These are phyloP conservation scores for Semotilus atromaculatus DNA, from an alignment of 2,797 vertebrate genomes.

Conservation along the genomic window DNA sequence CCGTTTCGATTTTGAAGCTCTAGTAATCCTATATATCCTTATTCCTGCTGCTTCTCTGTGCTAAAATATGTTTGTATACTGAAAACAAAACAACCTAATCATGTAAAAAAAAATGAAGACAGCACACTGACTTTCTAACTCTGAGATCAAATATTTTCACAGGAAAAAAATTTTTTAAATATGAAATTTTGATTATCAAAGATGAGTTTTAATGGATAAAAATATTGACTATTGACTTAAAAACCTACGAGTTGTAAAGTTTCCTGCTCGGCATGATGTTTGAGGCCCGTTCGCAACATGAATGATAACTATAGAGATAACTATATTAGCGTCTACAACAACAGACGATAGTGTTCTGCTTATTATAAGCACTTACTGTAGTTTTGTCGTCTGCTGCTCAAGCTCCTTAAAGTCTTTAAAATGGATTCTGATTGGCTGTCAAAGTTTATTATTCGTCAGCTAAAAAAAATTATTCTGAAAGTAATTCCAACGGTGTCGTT, in stretches of 20 bases:
- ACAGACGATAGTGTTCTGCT: not conserved
- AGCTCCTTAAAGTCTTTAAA: not conserved
- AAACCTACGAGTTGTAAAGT: not conserved
- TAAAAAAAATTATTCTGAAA: not conserved
- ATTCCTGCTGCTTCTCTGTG: slow-evolving; percentile 1
- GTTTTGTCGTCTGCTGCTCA: not conserved
- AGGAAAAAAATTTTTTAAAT: not conserved
- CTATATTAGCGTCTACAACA: not conserved
- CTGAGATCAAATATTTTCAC: not conserved
- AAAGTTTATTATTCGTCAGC: not conserved
- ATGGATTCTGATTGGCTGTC: not conserved
- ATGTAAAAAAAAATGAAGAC: too few species aligned
- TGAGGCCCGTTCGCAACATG: not conserved
- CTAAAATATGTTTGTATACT: slow-evolving; percentile 13
- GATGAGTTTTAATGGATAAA: not conserved
- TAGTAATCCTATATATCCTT: slow-evolving; percentile 24
- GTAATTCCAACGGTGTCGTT: not conserved
- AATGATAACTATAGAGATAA: not conserved
- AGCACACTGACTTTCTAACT: not conserved
- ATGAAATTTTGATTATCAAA: not conserved
- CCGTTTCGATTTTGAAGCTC: slow-evolving; percentile 64
- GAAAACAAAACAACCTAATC: slow-evolving; percentile 2
- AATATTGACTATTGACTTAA: not conserved
- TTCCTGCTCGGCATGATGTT: not conserved
- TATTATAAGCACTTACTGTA: not conserved